A percentile compares a stretch with the other conserved stretches of the same genome.
phyloP scores from a whole-genome alignment of 2,888 invertebrate species.

The Rhogogaster chlorosoma region DNA sequence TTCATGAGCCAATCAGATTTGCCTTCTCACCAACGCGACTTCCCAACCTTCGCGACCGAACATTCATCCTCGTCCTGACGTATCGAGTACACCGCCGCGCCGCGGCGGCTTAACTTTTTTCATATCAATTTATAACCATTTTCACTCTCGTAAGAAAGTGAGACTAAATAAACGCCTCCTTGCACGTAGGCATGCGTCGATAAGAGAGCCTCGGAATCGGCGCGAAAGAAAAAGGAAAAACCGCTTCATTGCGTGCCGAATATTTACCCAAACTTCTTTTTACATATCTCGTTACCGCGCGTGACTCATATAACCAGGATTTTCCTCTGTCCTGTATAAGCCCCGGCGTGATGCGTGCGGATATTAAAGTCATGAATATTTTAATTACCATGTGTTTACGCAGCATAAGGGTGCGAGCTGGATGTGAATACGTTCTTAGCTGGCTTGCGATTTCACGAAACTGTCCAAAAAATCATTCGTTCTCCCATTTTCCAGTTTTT shows the following conservation, averaged over 20 bases:
- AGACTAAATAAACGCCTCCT: neutral
- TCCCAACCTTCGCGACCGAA: conserved; percentile 62
- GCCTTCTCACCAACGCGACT: conserved; percentile 67
- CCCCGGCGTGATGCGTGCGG: conserved; percentile 37
- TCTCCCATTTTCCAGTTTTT: neutral
- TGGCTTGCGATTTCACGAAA: neutral
- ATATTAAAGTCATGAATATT: conserved; percentile 50
- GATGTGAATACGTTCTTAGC: conserved; percentile 26
- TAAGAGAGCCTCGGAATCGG: neutral
- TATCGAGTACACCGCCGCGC: conserved; percentile 48
- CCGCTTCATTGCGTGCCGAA: neutral
- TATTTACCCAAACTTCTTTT: conserved; percentile 4
- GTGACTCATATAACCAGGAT: conserved; percentile 41
- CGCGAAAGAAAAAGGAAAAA: neutral
- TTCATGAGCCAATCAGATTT: conserved; percentile 78
- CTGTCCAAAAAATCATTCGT: neutral
- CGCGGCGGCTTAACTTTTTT: neutral
- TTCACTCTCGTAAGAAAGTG: neutral
- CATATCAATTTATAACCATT: conserved; percentile 2
- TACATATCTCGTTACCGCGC: conserved; percentile 19
- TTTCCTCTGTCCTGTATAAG: conserved; percentile 43
- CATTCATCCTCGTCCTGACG: conserved; percentile 50
- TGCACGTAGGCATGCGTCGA: neutral
- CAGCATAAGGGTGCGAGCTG: conserved; percentile 36
- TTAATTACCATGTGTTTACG: conserved; percentile 49